These are phyloP conservation scores for Tragelaphus oryx DNA, from an alignment of 2,797 vertebrate species.

Conservation along the genomic window DNA sequence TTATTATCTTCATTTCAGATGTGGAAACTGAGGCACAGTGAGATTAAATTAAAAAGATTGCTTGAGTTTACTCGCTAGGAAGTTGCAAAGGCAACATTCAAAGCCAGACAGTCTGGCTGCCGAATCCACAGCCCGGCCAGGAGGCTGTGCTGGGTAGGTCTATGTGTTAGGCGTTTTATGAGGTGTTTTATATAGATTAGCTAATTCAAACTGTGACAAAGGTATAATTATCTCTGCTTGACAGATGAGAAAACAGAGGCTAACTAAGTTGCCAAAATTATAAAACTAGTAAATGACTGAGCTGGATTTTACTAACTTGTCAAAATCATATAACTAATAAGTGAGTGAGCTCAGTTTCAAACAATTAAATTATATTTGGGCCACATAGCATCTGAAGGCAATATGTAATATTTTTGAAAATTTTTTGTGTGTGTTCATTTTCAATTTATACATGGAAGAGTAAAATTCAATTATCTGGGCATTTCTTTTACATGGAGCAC, in stretches of 20 bases:
- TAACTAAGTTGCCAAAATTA: conserved; percentile 71
- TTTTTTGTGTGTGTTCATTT: neutral
- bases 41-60: neutral
- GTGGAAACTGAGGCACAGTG: conserved; percentile 10
- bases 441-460: neutral
- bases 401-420: neutral
- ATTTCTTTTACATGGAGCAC: neutral
- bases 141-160: conserved; percentile 44
- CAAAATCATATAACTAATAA: conserved; percentile 41
- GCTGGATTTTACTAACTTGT: conserved; percentile 59
- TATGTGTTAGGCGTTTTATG: conserved; percentile 60
- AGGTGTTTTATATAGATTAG: conserved; percentile 75
- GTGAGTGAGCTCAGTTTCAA: neutral
- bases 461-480: neutral
- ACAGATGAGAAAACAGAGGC: conserved; percentile 66
- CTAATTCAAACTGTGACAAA: conserved; percentile 66
- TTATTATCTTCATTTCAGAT: neutral
- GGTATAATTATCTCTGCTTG: conserved; percentile 70
- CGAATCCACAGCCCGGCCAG: neutral
- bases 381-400: neutral
- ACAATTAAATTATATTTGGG: conserved; percentile 23
- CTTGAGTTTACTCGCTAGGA: neutral
- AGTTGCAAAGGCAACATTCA: neutral
- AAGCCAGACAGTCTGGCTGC: conserved; percentile 38
- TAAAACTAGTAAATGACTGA: conserved; percentile 54